Evolutionary conservation across 2,888 invertebrate species (phyloP), one percentile per base, ranked within the genome.

Genomic region (Tetheella fluctuosa): DNA sequence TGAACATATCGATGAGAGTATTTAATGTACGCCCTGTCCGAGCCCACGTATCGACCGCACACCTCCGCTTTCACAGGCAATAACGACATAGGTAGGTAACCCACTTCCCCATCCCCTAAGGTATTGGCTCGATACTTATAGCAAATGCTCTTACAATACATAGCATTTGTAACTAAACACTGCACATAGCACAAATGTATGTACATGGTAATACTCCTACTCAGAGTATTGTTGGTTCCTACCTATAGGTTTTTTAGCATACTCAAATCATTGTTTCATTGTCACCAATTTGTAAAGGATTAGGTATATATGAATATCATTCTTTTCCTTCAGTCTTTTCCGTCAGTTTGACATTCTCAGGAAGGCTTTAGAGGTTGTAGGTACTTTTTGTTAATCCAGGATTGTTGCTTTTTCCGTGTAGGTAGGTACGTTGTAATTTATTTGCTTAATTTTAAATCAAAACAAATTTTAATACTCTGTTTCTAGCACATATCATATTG

Each of bases 1-100:
- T 53, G 10, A 48, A 48, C 48, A 48, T 48, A 17, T 48, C 20
- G 48, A 48, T 48, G 48, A 48, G n/a, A 48, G n/a, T 48, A n/a
- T n/a, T n/a, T n/a, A n/a, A 48, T 48, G 20, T 48, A 48, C 48
- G 48, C 48, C 20, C 48, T 48, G 10, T 48, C 48, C 20, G 17
- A 48, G 7, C 48, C 10, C 48, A 39, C 10, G 42, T 48, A 48
- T 48, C 48, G 48, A 48, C 58, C 58, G 59, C 61, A 59, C 67
- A 69, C 61, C 39, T 72, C 64, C 67, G 67, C 61, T 62, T 61
- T 58, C 63, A 63, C 62, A 63, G 64, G 34, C 13, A 34, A 34
- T 34, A 34, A 13, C 34, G 34, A 34, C 34, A 13, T 34, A 13
- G 34, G 34, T 34, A 34, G 34, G 13, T 34, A 34, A 13, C 59